Base-by-base conservation (phyloP, 2,888 invertebrate species). In the Conops quadrifasciatus region DNA sequence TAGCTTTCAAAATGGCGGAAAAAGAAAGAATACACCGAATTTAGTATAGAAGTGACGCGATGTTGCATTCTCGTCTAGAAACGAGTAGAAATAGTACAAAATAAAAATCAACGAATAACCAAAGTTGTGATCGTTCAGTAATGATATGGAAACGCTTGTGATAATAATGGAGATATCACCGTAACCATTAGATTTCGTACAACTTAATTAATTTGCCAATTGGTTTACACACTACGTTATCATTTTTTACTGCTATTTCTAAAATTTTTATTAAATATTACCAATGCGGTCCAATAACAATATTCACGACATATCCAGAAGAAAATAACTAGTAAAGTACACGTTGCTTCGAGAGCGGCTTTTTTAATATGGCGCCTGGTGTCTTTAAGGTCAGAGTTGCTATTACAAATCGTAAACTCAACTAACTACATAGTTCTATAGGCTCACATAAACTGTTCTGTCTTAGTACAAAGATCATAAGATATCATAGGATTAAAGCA, bases 1-100 rank as follows among this genome's bases (percentile, higher is more conserved):
- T 9, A 85, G 84, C 84, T 85, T 85, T 85, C 84, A 85, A 85
- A 85, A 85, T 85, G 85, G 85, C 85, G 85, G 85, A 85, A 82
- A 83, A 83, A 77, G 74, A 71, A 74, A 75, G 73, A n/a, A 75
- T 77, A 78, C 71, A 24, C 53, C 58, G 75, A 77, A 82, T 85
- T 84, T 84, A 84, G 84, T 85, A 85, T 83, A 83, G 80, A 83
- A 83, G 83, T 85, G 85, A 85, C 85, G 85, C 85, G 83, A 80
- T 80, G 43, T 47, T 75, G 74, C 77, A 75, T 73, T 76, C 74
- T 71, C 72, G 72, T 70, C 47, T 28, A 56, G 45, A 56, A 63
- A n/a, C 58, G 62, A 58, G 64, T 65, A 43, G 1, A 19, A 21
- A 63, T 51, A 58, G 64, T 65, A 43, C 3, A 19, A 21, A 63